Evolutionary conservation across 2,888 invertebrate species (phyloP).

Genomic region (Ommatoiulus sabulosus): DNA sequence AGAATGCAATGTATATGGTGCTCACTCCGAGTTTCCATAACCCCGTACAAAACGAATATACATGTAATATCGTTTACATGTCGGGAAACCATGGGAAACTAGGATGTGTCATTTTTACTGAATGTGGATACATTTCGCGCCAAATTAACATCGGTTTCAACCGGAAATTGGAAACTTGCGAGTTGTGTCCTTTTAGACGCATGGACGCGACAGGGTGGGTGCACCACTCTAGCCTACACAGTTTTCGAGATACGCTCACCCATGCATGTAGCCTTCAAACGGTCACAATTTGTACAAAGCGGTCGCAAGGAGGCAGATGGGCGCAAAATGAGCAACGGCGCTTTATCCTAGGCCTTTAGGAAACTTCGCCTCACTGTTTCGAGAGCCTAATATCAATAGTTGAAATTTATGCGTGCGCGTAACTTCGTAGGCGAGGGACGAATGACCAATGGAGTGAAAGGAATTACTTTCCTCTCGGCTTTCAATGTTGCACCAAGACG

Average conservation of each 20-base stretch:
- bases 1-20: too few relatives aligned
- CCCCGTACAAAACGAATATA: too few relatives aligned
- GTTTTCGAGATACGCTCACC: background rate
- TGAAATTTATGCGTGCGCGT: background rate
- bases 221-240: background rate
- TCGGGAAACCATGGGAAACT: too few relatives aligned
- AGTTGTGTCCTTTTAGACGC: background rate
- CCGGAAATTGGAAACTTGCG: background rate
- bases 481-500: background rate
- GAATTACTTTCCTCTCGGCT: background rate
- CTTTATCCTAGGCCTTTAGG: background rate
- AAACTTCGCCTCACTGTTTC: background rate
- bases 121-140: too few relatives aligned
- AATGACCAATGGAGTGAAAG: conserved; percentile 43
- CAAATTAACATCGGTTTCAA: background rate
- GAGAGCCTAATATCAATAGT: background rate
- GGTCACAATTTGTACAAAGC: background rate
- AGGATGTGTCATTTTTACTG: too few relatives aligned
- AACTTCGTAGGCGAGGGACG: background rate
- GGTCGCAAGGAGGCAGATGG: background rate
- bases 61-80: too few relatives aligned
- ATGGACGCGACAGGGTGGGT: background rate
- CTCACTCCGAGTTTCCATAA: too few relatives aligned
- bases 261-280: background rate
- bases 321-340: background rate